These are phyloP conservation scores for Mustela nigripes DNA, from an alignment of 2,113 vertebrate species.

Conservation along the genomic window DNA sequence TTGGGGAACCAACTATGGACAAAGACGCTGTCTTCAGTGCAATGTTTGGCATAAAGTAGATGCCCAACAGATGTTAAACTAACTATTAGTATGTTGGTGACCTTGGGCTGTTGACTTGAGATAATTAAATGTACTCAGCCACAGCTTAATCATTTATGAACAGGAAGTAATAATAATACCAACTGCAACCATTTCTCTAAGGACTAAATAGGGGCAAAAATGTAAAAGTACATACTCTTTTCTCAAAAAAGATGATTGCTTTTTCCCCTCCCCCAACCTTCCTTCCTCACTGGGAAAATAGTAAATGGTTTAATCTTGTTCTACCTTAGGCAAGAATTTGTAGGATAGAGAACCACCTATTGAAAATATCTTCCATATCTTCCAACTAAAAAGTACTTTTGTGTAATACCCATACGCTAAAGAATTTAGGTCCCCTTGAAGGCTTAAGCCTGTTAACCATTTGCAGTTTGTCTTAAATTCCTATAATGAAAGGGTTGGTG, in stretches of 20 bases:
- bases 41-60: not conserved
- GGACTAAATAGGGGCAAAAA: not conserved
- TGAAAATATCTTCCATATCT: not conserved
- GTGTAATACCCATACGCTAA: not conserved
- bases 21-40: not conserved
- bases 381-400: constrained; percentile 60
- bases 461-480: constrained; percentile 41
- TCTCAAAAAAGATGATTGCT: not conserved
- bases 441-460: not conserved
- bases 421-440: not conserved
- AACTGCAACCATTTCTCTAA: not conserved
- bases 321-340: not conserved
- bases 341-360: not conserved
- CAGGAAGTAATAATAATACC: not conserved
- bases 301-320: constrained; percentile 23
- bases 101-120: not conserved
- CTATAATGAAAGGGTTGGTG: not conserved
- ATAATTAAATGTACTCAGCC: constrained; percentile 39
- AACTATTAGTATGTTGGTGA: not conserved
- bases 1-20: not conserved
- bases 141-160: constrained; percentile 13
- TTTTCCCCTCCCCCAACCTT: not conserved
- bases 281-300: constrained; percentile 32
- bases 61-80: not conserved
- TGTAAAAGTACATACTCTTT: not conserved